Conservation (phyloP, 2,797 vertebrate species). For the Buphagus erythrorhynchus region DNA sequence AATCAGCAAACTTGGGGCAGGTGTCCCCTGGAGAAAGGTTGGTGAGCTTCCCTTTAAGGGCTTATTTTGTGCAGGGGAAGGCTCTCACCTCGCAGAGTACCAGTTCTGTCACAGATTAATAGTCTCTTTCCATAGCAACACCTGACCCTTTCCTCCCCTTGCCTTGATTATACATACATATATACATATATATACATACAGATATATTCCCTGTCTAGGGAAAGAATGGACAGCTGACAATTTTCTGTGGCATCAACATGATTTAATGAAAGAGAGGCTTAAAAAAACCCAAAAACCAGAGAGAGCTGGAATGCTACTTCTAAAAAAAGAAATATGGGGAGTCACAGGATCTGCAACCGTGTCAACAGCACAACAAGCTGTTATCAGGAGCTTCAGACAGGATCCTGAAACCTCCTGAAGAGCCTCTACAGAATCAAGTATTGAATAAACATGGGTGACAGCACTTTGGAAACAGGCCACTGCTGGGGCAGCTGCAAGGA, state of each 20-base stretch:
- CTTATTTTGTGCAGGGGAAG: neutral
- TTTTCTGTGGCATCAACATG: slow-evolving; percentile 14
- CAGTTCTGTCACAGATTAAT: slow-evolving; percentile 2
- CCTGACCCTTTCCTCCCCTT: slow-evolving; percentile 21
- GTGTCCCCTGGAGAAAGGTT: neutral
- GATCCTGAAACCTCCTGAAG: slow-evolving; percentile 7
- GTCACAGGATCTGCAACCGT: neutral
- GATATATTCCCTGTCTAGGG: neutral
- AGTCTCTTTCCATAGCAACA: slow-evolving; percentile 55
- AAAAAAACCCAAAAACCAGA: neutral
- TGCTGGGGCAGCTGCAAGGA: slow-evolving; percentile 9
- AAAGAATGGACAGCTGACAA: slow-evolving; percentile 10
- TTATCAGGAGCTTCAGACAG: neutral
- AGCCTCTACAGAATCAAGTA: neutral
- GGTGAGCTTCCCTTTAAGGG: neutral
- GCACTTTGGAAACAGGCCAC: neutral
- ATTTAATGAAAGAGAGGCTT: neutral
- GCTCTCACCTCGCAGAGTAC: neutral
- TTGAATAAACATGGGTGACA: neutral
- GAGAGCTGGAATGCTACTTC: neutral
- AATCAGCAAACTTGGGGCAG: neutral
- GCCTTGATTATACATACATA: slow-evolving; percentile 29
- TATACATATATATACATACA: neutral
- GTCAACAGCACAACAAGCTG: slow-evolving; percentile 32
- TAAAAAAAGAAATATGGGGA: neutral